Evolutionary conservation across 1,140 invertebrate genomes (phyloP).

Genomic region (Magallana ariakensis): DNA sequence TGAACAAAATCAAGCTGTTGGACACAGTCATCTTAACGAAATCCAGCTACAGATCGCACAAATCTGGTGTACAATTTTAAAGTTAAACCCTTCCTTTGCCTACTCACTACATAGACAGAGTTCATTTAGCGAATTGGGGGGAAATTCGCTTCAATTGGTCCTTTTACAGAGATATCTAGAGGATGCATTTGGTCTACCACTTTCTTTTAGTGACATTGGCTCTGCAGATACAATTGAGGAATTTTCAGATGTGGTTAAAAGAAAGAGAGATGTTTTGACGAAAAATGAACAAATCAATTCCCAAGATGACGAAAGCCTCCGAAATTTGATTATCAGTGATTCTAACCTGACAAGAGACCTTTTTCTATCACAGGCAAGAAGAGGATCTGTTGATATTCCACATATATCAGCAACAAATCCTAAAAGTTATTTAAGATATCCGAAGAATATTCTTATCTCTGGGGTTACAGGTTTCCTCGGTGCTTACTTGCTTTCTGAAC

Average conservation of each 20-base stretch:
- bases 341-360: slow-evolving; percentile 47
- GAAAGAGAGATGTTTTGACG: slow-evolving; percentile 54
- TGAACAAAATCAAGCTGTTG: slow-evolving; percentile 48
- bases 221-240: slow-evolving; percentile 67
- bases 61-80: slow-evolving; percentile 62
- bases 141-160: slow-evolving; percentile 66
- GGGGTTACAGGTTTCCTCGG: slow-evolving; percentile 69
- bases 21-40: slow-evolving; percentile 64
- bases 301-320: slow-evolving; percentile 43
- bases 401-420: slow-evolving; percentile 42
- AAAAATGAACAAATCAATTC: slow-evolving; percentile 43
- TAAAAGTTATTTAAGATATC: slow-evolving; percentile 51
- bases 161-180: slow-evolving; percentile 62
- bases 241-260: slow-evolving; percentile 64
- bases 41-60: slow-evolving; percentile 62
- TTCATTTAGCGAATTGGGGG: slow-evolving; percentile 66
- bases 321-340: slow-evolving; percentile 59
- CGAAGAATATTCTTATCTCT: slow-evolving; percentile 64
- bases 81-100: slow-evolving; percentile 54
- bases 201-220: slow-evolving; percentile 67
- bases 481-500: slow-evolving; percentile 63
- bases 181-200: slow-evolving; percentile 53
- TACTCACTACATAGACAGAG: slow-evolving; percentile 61
- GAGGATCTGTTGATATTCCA: slow-evolving; percentile 55
- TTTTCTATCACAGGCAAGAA: slow-evolving; percentile 37